A percentile compares a stretch with the other conserved stretches of the same genome.
phyloP scores from a whole-genome alignment of 2,888 invertebrate species.

The Thymelicus sylvestris region DNA sequence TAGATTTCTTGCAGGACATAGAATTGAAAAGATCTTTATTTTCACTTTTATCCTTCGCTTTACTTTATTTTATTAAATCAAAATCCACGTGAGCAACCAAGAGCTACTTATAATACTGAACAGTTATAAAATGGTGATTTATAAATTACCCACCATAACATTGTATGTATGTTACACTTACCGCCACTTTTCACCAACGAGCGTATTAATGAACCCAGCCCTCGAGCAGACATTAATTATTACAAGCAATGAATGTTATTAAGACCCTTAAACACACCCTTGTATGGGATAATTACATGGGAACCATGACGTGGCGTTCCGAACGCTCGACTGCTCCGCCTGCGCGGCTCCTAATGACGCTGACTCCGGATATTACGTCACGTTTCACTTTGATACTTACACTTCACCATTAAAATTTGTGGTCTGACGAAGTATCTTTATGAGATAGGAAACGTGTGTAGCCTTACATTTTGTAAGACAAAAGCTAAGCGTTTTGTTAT shows the following conservation, averaged over 20 bases:
- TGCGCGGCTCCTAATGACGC: constrained; percentile 12
- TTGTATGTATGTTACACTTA: no score
- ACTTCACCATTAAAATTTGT: neutral
- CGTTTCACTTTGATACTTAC: neutral
- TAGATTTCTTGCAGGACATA: no score
- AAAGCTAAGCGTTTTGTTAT: no score
- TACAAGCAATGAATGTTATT: constrained; percentile 16
- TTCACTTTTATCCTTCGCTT: no score
- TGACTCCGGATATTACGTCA: constrained; percentile 15
- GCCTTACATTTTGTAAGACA: no score
- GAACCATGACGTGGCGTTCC: constrained; percentile 27
- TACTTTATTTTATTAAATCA: no score
- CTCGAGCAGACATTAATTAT: neutral
- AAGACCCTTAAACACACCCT: constrained; percentile 25
- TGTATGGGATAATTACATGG: constrained; percentile 25
- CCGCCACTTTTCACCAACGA: neutral
- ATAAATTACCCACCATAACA: no score
- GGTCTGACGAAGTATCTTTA: neutral
- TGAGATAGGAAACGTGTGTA: neutral
- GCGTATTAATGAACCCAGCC: constrained; percentile 1
- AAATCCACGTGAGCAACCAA: no score
- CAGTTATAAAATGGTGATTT: no score
- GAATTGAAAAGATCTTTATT: no score
- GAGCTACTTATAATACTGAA: no score
- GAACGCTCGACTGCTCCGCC: constrained; percentile 8